Percentiles rank a stretch among this genome's conserved stretches.
phyloP scores from a whole-genome alignment of 2,113 vertebrate genomes.

The Phaetusa simplex region DNA sequence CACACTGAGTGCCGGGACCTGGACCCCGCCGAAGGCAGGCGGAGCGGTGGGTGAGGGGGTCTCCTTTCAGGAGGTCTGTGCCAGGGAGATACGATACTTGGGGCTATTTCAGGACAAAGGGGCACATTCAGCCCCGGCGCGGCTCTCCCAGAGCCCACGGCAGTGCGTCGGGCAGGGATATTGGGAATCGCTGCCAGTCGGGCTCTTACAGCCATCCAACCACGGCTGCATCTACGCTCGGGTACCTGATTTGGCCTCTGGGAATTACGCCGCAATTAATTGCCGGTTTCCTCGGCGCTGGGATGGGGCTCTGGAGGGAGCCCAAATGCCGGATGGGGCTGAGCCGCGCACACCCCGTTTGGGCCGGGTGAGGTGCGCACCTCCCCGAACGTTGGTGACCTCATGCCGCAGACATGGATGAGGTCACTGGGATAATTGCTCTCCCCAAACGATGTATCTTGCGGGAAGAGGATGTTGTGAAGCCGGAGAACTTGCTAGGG shows the following conservation, averaged over 20 bases:
- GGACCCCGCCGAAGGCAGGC: neutral
- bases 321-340: rapidly evolving
- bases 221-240: rapidly evolving
- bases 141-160: neutral
- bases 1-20: rapidly evolving
- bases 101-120: neutral
- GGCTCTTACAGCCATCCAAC: neutral
- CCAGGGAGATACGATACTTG: rapidly evolving
- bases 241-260: neutral
- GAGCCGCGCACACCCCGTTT: neutral
- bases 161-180: rapidly evolving
- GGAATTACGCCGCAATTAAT: neutral
- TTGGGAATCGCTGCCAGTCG: rapidly evolving
- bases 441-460: constrained; percentile 30
- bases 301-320: neutral
- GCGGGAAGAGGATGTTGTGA: constrained; percentile 57
- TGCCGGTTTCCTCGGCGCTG: neutral
- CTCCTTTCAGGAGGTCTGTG: neutral
- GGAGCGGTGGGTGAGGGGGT: neutral
- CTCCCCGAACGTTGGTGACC: constrained; percentile 44
- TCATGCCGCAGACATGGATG: constrained; percentile 62
- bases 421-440: constrained; percentile 43
- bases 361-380: neutral
- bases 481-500: constrained; percentile 44
- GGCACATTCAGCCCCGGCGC: rapidly evolving